Evolutionary conservation across 1,140 invertebrate genomes (phyloP), one percentile per base, ranked within the genome.

Genomic region (Medauroidea extradentata): DNA sequence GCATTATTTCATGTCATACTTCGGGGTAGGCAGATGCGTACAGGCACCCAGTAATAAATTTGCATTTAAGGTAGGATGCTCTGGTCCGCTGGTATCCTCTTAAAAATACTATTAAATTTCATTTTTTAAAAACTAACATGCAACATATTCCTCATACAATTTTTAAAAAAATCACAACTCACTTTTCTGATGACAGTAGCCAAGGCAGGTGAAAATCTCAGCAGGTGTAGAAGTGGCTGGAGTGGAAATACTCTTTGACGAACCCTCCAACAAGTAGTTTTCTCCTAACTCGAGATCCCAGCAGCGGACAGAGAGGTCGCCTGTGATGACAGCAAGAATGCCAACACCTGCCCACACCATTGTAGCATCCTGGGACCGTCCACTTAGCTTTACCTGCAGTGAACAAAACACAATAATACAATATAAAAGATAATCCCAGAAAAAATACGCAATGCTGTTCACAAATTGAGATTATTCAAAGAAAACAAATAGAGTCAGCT

Each of bases 201-300:
- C 81, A 16, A 93, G 76, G 65, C 85, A 86, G 14, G 84, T 87
- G 63, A 93, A 88, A 48, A 83, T 78, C 71, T 93, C 90, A 59
- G 79, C 80, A 34, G 73, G 34, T 67, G 71, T 46, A 69, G 39
- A 43, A 43, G 53, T 25, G 21, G 52, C 18, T 27, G 49, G 14
- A n/a, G 38, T 18, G 18, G 41, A 54, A 13, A 21, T 7, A 14
- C 11, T 42, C 27, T 23, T 2, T 3, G 48, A 14, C n/a, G 14
- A 4, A 14, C 21, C 56, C n/a, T 53, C 51, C 11, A 97, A 73
- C 0, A 94, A 82, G 72, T 90, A 94, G 76, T 94, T 98, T 67
- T 98, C 94, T 51, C 94, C 92, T 46, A 85, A 89, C 34, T 96
- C 88, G 65, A 97, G 83, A 72, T 99, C 91, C 94, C 94, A 98